Base-by-base conservation (phyloP, 1,140 invertebrate species). In the Achatina immaculata region DNA sequence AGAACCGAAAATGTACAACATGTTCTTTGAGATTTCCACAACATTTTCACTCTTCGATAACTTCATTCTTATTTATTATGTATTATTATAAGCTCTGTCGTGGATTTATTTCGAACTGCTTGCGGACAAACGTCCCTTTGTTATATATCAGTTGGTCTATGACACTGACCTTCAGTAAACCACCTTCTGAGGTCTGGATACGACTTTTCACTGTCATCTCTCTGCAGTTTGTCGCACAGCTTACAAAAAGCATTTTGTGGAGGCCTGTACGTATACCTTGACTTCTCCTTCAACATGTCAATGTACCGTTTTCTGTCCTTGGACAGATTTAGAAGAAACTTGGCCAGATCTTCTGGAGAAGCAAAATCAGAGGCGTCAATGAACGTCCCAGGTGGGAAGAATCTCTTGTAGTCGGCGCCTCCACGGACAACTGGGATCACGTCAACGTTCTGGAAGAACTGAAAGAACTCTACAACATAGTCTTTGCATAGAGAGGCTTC, bases 381-480 rank as follows among this genome's bases (percentile, higher is more conserved):
- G 68, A 80, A 80, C 6, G 58, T 78, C 0, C 43, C 77, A n/a
- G 36, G 24, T 9, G 81, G 81, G 34, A 65, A 38, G 28, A 11
- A 34, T n/a, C n/a, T 62, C n/a, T 48, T 55, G 55, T 77, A 81
- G 7, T 69, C 21, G 21, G 51, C 55, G 34, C 43, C 43, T 45
- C 73, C 82, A 21, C 73, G 19, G 16, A 79, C 79, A 58, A 83
- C 77, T 0, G 80, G 45, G 11, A 83, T 75, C 11, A 80, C 38
- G 36, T 83, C 74, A 21, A 55, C n/a, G 28, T 80, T 43, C 28
- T 16, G n/a, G 21, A 81, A 75, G 31, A 68, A 77, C 6, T 72
- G 31, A 89, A 96, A 99, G 89, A 98, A 97, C 89, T 99, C 97
- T 0, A 97, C 98, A 66, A 98, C 96, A 90, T 99, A 99, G 90